phyloP scores from a whole-genome alignment of 2,797 vertebrate genomes.

The Acrocephalus scirpaceus region DNA sequence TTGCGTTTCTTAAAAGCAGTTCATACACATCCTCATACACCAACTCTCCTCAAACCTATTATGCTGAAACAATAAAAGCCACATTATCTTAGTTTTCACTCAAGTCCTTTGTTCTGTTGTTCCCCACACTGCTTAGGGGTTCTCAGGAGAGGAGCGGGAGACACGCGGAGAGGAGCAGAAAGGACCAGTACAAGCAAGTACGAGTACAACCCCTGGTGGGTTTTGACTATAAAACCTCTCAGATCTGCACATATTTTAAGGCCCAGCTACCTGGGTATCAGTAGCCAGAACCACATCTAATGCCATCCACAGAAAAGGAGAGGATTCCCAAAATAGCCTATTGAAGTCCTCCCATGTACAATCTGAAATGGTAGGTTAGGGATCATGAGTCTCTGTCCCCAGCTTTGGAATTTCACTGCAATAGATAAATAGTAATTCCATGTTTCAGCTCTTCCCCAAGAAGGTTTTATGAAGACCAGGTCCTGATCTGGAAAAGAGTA shows the following conservation, averaged over 20 bases:
- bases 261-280: neutral
- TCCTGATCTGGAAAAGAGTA: neutral
- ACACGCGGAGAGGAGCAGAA: too few relatives aligned
- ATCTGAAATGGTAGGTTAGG: neutral
- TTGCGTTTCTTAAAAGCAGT: neutral
- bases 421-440: neutral
- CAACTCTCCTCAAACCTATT: neutral
- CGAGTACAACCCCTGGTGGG: neutral
- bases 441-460: neutral
- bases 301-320: neutral
- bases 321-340: neutral
- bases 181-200: neutral
- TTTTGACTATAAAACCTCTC: neutral
- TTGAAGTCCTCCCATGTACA: neutral
- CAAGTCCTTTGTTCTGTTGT: neutral
- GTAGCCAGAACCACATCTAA: neutral
- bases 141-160: neutral
- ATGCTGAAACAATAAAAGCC: neutral
- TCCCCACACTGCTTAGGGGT: neutral
- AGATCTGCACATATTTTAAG: neutral
- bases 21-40: neutral
- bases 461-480: neutral
- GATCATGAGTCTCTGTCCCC: neutral
- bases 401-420: neutral
- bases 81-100: neutral